Conservation (phyloP, 2,888 invertebrate genomes). For the Meiosimyza decipiens region DNA sequence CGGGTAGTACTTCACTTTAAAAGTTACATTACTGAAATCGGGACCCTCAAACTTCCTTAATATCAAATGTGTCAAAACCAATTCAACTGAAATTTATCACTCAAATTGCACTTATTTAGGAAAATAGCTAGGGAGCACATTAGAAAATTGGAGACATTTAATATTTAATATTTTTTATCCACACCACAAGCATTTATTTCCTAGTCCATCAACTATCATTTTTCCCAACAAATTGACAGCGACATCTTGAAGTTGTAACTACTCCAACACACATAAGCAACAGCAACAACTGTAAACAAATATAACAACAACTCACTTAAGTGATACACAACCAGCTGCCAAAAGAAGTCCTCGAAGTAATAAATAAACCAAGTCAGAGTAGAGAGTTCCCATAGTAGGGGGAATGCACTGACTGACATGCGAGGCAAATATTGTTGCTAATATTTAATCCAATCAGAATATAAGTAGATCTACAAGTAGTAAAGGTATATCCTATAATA, state of each 20-base stretch:
- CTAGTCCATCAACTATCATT: slow-evolving; percentile 26
- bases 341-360: slow-evolving; percentile 11
- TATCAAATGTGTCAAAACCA: too few species aligned
- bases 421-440: slow-evolving; percentile 1
- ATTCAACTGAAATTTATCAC: too few species aligned
- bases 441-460: slow-evolving; percentile 34
- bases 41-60: too few species aligned
- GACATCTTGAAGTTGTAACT: slow-evolving; percentile 36
- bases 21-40: too few species aligned
- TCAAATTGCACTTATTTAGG: too few species aligned
- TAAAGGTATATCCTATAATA: neutral
- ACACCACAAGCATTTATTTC: neutral
- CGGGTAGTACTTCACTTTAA: too few species aligned
- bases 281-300: slow-evolving; percentile 47
- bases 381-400: neutral
- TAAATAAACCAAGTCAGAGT: slow-evolving; percentile 24
- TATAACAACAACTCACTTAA: slow-evolving; percentile 41
- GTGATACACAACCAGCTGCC: slow-evolving; percentile 31
- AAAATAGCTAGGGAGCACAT: too few species aligned
- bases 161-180: slow-evolving; percentile 27
- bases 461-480: slow-evolving; percentile 19
- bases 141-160: neutral
- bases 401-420: slow-evolving; percentile 14
- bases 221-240: slow-evolving; percentile 31
- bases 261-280: slow-evolving; percentile 36